phyloP scores from a whole-genome alignment of 2,113 vertebrate genomes.

The Pseudorasbora parva region DNA sequence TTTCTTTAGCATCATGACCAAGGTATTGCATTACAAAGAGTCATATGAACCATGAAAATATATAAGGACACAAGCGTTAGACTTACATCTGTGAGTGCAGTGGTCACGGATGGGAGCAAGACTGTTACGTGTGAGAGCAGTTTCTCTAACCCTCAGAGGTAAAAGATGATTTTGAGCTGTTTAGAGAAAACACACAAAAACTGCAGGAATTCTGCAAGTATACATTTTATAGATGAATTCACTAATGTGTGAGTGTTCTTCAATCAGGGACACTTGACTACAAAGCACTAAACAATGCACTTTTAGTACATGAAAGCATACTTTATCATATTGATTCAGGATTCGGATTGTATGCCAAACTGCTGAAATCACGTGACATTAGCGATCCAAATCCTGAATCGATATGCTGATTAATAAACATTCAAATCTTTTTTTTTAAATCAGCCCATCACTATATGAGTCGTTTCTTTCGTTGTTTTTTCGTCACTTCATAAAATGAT shows the following conservation, averaged over 20 bases:
- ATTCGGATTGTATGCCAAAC: no score
- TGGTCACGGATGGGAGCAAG: constrained; percentile 77
- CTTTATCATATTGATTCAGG: no score
- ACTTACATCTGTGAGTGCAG: constrained; percentile 82
- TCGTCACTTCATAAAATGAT: no score
- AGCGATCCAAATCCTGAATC: no score
- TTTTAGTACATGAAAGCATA: no score
- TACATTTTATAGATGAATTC: neutral
- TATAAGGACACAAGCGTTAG: neutral
- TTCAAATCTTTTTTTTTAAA: no score
- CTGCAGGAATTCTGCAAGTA: neutral
- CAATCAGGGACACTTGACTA: neutral
- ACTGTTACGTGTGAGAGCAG: constrained; percentile 69
- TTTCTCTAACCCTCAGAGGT: constrained; percentile 70
- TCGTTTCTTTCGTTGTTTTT: no score
- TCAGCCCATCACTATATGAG: no score
- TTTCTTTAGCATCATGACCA: neutral
- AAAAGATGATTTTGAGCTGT: constrained; percentile 75
- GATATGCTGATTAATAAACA: no score
- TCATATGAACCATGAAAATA: neutral
- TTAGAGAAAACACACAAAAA: neutral
- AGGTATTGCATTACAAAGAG: neutral
- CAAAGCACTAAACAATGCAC: no score
- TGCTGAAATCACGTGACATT: no score
- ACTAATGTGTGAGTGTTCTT: neutral